Conservation (phyloP, 2,113 vertebrate genomes). For the Burhinus bistriatus region DNA sequence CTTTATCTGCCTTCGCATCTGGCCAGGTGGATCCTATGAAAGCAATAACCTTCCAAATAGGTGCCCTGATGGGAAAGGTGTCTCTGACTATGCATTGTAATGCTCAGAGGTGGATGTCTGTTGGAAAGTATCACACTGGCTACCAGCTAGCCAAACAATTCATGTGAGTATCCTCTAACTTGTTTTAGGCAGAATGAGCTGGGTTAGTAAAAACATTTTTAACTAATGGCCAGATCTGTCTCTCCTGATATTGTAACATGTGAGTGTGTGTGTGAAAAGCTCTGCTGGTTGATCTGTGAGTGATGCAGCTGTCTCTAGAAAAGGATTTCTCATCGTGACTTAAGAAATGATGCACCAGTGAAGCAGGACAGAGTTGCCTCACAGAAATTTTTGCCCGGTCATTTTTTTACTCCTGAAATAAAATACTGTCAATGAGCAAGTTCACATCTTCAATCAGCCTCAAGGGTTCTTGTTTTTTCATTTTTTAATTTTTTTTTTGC, state of each 20-base stretch:
- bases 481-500: not conserved
- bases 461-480: not conserved
- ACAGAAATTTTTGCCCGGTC: not conserved
- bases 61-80: not conserved
- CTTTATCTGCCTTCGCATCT: not conserved
- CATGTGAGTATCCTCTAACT: not conserved
- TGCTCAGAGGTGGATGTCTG: not conserved
- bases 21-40: not conserved
- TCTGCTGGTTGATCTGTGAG: not conserved
- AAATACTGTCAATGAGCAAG: not conserved
- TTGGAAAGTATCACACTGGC: not conserved
- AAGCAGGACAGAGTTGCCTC: not conserved
- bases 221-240: not conserved
- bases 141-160: not conserved
- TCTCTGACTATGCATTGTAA: not conserved
- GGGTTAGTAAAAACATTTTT: not conserved
- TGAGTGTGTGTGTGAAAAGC: not conserved
- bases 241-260: not conserved
- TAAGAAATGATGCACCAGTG: not conserved
- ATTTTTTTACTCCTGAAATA: slow-evolving; percentile 20
- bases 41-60: not conserved
- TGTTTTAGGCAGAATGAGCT: not conserved
- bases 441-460: slow-evolving; percentile 22
- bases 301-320: not conserved
- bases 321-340: not conserved